phyloP scores from a whole-genome alignment of 2,888 invertebrate species.

The Watsonalla cultraria region DNA sequence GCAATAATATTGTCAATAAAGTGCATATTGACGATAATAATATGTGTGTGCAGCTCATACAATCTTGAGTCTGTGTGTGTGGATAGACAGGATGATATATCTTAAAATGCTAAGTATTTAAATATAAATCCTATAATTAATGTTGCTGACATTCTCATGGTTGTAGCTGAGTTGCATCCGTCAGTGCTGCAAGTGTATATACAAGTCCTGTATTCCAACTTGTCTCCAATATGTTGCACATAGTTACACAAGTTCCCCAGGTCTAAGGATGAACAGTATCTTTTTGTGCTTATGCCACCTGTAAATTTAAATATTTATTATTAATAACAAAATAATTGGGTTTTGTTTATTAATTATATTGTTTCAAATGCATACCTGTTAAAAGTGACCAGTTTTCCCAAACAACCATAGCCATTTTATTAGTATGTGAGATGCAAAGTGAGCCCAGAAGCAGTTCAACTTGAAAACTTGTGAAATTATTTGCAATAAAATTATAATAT shows the following conservation, averaged over 20 bases:
- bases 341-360: background rate
- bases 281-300: constrained; percentile 93
- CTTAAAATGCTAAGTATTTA: constrained; percentile 19
- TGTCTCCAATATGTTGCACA: constrained; percentile 91
- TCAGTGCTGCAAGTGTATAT: constrained; percentile 90
- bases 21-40: too few species aligned
- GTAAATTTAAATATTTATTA: constrained; percentile 28
- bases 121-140: constrained; percentile 23
- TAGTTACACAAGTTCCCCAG: constrained; percentile 94
- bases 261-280: constrained; percentile 92
- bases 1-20: too few species aligned
- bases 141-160: constrained; percentile 30
- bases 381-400: background rate
- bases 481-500: too few species aligned
- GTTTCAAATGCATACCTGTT: background rate
- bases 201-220: constrained; percentile 90
- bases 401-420: background rate
- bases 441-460: background rate
- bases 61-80: too few species aligned
- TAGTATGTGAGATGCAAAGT: background rate
- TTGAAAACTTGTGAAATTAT: too few species aligned
- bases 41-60: too few species aligned
- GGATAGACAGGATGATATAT: too few species aligned
- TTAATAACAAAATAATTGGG: background rate
- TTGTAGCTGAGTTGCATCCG: constrained; percentile 86